phyloP scores from a whole-genome alignment of 2,113 vertebrate genomes.

The Todiramphus saurophagus region DNA sequence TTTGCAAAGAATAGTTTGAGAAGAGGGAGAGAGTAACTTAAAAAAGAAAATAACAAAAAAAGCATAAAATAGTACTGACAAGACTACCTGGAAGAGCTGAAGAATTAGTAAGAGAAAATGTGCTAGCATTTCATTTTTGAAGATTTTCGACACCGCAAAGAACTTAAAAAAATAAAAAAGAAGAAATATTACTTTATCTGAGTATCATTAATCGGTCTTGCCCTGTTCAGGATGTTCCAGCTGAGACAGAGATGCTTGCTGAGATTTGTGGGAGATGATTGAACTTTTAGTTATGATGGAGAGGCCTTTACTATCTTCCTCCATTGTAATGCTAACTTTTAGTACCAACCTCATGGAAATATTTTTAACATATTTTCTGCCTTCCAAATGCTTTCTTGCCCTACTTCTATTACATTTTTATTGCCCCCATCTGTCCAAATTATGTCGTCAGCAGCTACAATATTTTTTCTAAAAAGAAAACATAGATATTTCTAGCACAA shows the following conservation, averaged over 20 bases:
- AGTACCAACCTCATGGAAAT: neutral
- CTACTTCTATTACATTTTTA: neutral
- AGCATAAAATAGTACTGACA: neutral
- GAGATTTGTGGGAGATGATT: neutral
- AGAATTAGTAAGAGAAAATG: neutral
- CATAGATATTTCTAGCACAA: neutral
- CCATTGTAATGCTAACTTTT: neutral
- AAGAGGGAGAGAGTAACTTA: neutral
- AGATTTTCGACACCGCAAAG: neutral
- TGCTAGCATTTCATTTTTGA: neutral
- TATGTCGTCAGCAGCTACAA: neutral
- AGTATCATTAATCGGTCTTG: neutral
- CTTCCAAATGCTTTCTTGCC: neutral
- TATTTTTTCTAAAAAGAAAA: neutral
- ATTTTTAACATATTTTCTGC: neutral
- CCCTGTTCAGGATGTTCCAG: neutral
- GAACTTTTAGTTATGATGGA: neutral
- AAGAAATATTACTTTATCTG: neutral
- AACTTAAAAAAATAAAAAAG: neutral
- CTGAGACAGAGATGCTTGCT: neutral
- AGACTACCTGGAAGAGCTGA: neutral
- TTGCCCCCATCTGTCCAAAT: neutral
- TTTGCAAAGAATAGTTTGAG: neutral
- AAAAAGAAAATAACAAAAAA: neutral
- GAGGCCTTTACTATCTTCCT: neutral